These are phyloP conservation scores for Notoglanidium macrostoma DNA, from an alignment of 2,797 vertebrate genomes.

Conservation along the genomic window DNA sequence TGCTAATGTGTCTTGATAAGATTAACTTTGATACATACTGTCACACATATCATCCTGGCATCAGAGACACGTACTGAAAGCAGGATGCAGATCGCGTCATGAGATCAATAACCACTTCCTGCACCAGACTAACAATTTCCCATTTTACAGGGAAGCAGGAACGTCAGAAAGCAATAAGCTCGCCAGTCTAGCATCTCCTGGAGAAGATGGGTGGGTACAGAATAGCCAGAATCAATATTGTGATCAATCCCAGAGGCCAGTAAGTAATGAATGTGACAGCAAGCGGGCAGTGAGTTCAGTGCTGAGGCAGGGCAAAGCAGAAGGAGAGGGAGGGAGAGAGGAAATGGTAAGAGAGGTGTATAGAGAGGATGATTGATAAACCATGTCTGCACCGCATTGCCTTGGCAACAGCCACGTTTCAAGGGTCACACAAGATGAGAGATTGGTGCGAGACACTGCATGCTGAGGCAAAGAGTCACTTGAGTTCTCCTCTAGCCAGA, in stretches of 20 bases:
- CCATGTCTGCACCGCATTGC: constrained; percentile 34
- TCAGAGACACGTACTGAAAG: constrained; percentile 15
- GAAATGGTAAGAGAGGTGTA: constrained; percentile 21
- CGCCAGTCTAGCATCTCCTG: constrained; percentile 48
- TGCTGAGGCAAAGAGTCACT: constrained; percentile 2
- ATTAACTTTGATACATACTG: not conserved
- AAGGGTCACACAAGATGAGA: constrained; percentile 31
- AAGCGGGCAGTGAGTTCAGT: constrained; percentile 40
- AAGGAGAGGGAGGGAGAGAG: constrained; percentile 17
- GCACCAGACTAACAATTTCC: constrained; percentile 44
- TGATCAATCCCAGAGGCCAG: constrained; percentile 49
- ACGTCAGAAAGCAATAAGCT: constrained; percentile 41
- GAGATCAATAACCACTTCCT: constrained; percentile 43
- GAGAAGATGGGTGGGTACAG: constrained; percentile 53
- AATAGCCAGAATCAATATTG: constrained; percentile 57
- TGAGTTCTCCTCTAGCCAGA: not conserved
- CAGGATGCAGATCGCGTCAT: constrained; percentile 24
- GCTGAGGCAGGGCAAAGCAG: constrained; percentile 26
- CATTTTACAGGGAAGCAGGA: constrained; percentile 44
- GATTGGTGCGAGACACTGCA: constrained; percentile 1
- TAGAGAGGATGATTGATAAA: constrained; percentile 40
- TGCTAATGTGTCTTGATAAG: not conserved
- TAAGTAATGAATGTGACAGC: constrained; percentile 57
- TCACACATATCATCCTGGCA: not conserved
- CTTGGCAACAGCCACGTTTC: constrained; percentile 36